These are phyloP conservation scores for Rhopalosiphum maidis DNA, from an alignment of 1,140 invertebrate genomes.

Conservation along the genomic window DNA sequence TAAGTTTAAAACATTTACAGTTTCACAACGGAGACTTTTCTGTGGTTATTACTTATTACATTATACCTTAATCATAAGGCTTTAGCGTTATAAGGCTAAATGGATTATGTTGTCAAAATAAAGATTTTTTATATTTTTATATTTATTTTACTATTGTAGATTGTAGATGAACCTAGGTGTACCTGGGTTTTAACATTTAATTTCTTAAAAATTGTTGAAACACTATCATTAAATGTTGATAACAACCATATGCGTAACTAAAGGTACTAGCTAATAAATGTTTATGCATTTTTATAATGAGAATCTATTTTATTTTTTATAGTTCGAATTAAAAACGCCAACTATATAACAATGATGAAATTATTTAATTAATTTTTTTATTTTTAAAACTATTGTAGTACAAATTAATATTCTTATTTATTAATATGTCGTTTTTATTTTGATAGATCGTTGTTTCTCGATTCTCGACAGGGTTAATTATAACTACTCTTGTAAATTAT, in stretches of 20 bases:
- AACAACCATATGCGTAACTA: background rate
- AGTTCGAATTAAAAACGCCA: no score
- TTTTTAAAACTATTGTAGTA: no score
- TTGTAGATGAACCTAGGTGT: background rate
- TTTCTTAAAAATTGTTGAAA: background rate
- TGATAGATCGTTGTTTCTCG: background rate
- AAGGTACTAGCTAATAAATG: background rate
- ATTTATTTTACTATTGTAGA: background rate
- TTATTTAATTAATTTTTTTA: no score
- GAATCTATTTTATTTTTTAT: background rate
- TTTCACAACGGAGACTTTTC: background rate
- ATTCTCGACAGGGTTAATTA: background rate
- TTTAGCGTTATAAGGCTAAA: background rate
- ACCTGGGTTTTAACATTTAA: background rate
- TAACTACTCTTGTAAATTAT: background rate
- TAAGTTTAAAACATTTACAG: background rate
- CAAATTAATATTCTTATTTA: no score
- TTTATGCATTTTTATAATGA: no score
- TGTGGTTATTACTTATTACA: background rate
- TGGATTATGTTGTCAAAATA: background rate
- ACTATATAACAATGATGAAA: no score
- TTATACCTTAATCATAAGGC: background rate
- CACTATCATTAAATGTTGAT: background rate
- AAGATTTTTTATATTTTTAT: background rate
- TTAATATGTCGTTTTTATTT: background rate